Conservation (phyloP, 2,888 invertebrate species). For the Cheilosia pagana region DNA sequence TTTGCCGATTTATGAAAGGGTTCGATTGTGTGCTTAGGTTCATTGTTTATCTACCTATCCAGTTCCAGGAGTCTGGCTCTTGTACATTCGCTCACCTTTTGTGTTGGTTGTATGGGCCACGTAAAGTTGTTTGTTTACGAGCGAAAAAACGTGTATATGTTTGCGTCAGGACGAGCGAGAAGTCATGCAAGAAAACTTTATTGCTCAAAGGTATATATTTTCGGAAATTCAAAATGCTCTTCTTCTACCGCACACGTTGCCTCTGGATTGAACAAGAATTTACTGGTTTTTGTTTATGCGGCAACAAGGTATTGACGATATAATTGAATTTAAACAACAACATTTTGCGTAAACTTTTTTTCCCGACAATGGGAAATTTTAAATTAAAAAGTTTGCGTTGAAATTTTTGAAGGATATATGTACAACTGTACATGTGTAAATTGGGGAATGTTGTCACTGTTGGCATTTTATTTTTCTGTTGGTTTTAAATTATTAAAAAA, state of each 20-base stretch:
- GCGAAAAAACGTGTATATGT: conserved; percentile 13
- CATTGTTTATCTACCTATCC: conserved; percentile 66
- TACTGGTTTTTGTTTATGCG: conserved; percentile 4
- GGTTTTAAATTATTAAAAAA: too few relatives aligned
- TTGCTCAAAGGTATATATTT: conserved; percentile 45
- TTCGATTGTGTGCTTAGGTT: conserved; percentile 70
- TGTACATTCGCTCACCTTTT: conserved; percentile 49
- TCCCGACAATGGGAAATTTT: neutral
- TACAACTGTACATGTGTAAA: neutral
- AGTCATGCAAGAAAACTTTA: conserved; percentile 35
- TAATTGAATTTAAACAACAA: conserved; percentile 29
- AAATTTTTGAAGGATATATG: neutral
- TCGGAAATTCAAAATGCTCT: conserved; percentile 32
- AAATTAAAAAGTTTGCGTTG: conserved; percentile 23
- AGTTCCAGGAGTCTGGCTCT: conserved; percentile 11
- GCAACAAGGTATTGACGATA: conserved; percentile 18
- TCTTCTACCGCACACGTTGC: too few relatives aligned
- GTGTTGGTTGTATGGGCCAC: conserved; percentile 24
- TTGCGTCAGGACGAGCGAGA: conserved; percentile 1
- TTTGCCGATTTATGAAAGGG: conserved; percentile 74
- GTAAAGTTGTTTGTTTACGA: conserved; percentile 20
- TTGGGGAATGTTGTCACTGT: too few relatives aligned
- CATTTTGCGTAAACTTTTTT: conserved; percentile 28
- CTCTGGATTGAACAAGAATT: too few relatives aligned
- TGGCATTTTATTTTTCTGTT: too few relatives aligned